Evolutionary conservation across 2,888 invertebrate species (phyloP), one percentile per base, ranked within the genome.

Genomic region (Rambutsinella grinnellia): DNA sequence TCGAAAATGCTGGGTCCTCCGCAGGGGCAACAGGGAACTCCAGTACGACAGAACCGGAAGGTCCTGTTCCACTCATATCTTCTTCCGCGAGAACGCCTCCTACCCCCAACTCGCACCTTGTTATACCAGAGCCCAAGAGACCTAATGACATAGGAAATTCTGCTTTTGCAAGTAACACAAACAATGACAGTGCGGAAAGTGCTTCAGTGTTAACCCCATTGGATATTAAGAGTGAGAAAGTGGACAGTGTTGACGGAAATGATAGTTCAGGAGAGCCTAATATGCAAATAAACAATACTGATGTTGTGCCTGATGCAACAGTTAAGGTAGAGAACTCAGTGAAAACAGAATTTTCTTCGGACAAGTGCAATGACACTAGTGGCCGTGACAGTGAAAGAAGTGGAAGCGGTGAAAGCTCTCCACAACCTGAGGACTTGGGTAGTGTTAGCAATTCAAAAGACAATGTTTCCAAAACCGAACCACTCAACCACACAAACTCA

Each of bases 51-150:
- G 58, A 62, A 17, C 23, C 62, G 6, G 74, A 65, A 19, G 76
- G 78, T 23, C 79, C 76, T 27, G 63, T 75, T 44, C 63, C 75
- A n/a, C 61, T 70, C 46, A 66, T 67, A 58, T 69, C 78, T 65
- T 72, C 72, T 67, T 57, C 77, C 15, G 69, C 74, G 23, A 68
- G 80, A 67, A 71, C 74, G 47, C 74, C 79, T n/a, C n/a, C n/a
- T 17, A 58, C 78, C 5, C 65, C 79, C 8, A 72, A 69, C 53
- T 72, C 71, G 56, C 78, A 77, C 26, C 74, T 81, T 10, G 61
- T 80, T 49, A 68, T 80, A 49, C 82, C 79, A 10, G 80, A 82
- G 62, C 71, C 80, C n/a, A 78, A 82, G 77, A 66, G 82, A 78
- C 79, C 79, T 51, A 62, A 47, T 60, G 75, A 75, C 21, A 44